A percentile compares a stretch with the other conserved stretches of the same genome.
Conservation (phyloP, 2,797 vertebrate species). For the Chrosomus eos region DNA sequence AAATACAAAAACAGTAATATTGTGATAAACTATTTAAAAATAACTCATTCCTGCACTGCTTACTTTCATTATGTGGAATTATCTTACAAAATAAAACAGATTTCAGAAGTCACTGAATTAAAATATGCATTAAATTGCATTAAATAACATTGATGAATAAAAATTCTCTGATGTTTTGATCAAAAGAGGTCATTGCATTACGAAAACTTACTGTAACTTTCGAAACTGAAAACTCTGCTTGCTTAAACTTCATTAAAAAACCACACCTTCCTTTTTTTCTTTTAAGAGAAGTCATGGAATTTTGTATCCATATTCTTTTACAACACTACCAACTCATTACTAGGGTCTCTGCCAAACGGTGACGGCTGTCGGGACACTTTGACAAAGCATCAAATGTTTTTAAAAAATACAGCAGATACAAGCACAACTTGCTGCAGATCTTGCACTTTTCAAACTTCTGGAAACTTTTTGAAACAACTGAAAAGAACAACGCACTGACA, state of each 20-base stretch:
- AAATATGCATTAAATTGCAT: neutral
- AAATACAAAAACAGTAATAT: neutral
- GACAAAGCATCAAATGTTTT: constrained; percentile 18
- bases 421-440: constrained; percentile 14
- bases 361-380: constrained; percentile 1
- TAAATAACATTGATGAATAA: neutral
- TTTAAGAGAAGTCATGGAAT: neutral
- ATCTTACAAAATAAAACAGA: neutral
- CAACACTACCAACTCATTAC: constrained; percentile 12
- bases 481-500: constrained; percentile 30
- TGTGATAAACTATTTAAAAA: neutral
- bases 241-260: neutral
- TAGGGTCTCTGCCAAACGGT: neutral
- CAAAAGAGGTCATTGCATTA: neutral
- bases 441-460: constrained; percentile 9
- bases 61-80: constrained; percentile 3
- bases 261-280: neutral
- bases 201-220: neutral
- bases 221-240: neutral
- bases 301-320: neutral
- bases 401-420: neutral
- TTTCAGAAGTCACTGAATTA: neutral
- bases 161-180: neutral
- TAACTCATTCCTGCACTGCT: neutral
- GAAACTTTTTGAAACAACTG: constrained; percentile 20